These are phyloP conservation scores for Arothron firmamentum DNA, from an alignment of 2,113 vertebrate species.

Conservation along the genomic window DNA sequence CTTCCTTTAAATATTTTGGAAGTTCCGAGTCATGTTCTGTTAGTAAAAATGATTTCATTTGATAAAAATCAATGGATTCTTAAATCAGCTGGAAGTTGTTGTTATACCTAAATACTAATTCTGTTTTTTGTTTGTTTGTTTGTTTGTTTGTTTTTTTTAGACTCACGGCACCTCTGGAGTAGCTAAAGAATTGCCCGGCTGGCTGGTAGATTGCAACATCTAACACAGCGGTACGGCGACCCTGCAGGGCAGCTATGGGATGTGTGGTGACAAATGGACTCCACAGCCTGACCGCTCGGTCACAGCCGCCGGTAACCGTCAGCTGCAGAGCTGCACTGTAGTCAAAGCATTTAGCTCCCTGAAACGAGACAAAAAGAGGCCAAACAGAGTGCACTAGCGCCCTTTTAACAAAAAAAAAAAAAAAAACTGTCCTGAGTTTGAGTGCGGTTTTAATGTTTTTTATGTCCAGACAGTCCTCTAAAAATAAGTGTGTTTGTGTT, in stretches of 20 bases:
- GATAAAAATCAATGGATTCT: too few species aligned
- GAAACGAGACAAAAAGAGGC: constrained; percentile 14
- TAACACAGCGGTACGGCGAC: constrained; percentile 38
- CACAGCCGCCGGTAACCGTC: constrained; percentile 49
- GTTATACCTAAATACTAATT: too few species aligned
- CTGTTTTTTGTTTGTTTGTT: too few species aligned
- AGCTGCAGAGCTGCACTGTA: constrained; percentile 46
- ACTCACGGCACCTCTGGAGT: constrained; percentile 58
- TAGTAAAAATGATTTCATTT: too few species aligned
- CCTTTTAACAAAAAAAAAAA: not conserved
- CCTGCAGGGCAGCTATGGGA: constrained; percentile 45
- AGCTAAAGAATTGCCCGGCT: constrained; percentile 56
- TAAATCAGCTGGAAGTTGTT: too few species aligned
- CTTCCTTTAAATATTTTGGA: too few species aligned
- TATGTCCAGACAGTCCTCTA: constrained; percentile 40
- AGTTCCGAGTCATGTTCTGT: too few species aligned
- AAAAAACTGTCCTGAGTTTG: not conserved
- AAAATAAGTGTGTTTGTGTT: constrained; percentile 20
- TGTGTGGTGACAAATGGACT: constrained; percentile 40
- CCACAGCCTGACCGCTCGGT: constrained; percentile 45
- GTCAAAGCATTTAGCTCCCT: constrained; percentile 63
- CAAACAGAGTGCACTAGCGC: not conserved
- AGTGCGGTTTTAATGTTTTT: constrained; percentile 21
- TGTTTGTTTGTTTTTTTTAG: not conserved
- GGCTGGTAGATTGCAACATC: constrained; percentile 49